Base-by-base conservation (phyloP, 2,113 vertebrate species). In the Xyliphius kryptos region DNA sequence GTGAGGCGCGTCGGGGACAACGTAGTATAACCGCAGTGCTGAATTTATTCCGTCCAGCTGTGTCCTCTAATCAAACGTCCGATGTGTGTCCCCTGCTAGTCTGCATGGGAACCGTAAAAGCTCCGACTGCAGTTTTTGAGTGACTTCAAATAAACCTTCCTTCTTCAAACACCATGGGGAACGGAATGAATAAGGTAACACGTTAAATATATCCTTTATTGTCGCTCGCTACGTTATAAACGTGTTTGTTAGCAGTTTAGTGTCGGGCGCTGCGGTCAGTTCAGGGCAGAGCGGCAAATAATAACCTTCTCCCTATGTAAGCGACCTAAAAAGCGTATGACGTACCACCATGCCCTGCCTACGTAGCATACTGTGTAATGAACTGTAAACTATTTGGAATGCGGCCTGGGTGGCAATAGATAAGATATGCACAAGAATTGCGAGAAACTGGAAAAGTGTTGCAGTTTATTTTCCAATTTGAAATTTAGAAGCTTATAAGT, bases 111-210 rank as follows among this genome's bases (percentile, higher is more conserved):
- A 67, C 21, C 20, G 36, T 11, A 52, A n/a, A 15, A 57, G 5
- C 56, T 20, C 7, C 56, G 22, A 59, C 14, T 40, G n/a, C 47
- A 17, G 49, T 26, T 32, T 53, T 12, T 53, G 15, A 36, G 9
- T 51, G 44, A 21, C 22, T 44, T 15, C 44, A 56, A 51, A 58
- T 37, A 6, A n/a, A 15, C 32, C 19, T 20, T 47, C 6, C n/a
- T 21, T 14, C 51, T 44, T 4, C 51, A 19, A 32, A 17, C 55
- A 52, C 41, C 73, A 88, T 88, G 86, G 86, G 86, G 3, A 88
- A 88, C 67, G 83, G 85, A 61, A 88, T 88, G 86, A 86, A 83
- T 56, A 88, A 86, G 86, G 86, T 86, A 67, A 63, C 6, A 37
- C 20, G 2, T n/a, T 61, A 14, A 14, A 20, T 6, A n/a, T 36